These are phyloP conservation scores for Vanessa cardui DNA, from an alignment of 2,888 invertebrate species.

Conservation along the genomic window DNA sequence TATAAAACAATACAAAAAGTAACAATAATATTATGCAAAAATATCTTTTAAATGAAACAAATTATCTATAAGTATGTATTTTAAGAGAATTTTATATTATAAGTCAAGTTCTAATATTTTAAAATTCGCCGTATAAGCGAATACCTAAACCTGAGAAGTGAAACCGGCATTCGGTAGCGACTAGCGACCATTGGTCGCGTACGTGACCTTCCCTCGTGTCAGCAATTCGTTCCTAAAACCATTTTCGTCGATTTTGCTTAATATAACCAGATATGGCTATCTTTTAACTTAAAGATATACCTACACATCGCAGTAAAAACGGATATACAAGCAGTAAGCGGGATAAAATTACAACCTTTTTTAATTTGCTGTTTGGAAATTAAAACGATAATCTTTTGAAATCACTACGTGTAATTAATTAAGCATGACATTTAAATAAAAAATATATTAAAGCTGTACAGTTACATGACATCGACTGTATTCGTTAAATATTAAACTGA, in stretches of 20 bases:
- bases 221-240: conserved; percentile 43
- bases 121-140: background rate
- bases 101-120: background rate
- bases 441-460: background rate
- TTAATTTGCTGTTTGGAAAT: background rate
- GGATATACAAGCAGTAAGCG: background rate
- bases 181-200: conserved; percentile 60
- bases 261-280: conserved; percentile 30
- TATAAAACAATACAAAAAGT: no score
- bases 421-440: background rate
- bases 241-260: conserved; percentile 30
- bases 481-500: background rate
- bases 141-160: conserved; percentile 38
- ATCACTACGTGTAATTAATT: conserved; percentile 5
- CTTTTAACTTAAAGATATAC: conserved; percentile 20
- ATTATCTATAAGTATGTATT: no score
- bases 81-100: no score
- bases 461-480: conserved; percentile 1
- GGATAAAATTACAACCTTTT: background rate
- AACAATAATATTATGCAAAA: no score
- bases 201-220: conserved; percentile 64
- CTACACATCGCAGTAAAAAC: conserved; percentile 20
- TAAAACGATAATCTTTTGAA: conserved; percentile 2
- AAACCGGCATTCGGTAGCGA: conserved; percentile 56
- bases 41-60: no score